Evolutionary conservation across 37 sponge, comb jelly and placozoan species (phyloP), one percentile per base, ranked within the genome.

Genomic region (Diacarnus erythraeanus): DNA sequence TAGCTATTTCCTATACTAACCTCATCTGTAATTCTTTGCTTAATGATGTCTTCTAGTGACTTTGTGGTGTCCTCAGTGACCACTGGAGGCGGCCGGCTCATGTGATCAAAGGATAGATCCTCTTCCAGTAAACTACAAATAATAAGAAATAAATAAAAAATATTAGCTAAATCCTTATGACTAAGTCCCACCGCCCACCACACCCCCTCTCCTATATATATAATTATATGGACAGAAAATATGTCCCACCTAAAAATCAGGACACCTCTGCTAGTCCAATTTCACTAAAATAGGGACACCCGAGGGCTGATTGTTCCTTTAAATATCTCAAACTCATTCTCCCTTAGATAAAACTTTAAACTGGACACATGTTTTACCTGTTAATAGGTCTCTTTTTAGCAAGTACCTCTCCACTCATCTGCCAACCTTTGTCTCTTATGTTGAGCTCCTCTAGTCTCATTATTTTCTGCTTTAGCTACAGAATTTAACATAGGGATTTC

Each of bases 61-160:
- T 57, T 72, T 1, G 97, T 96, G 60, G 84, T 92, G 57, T 99
- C 97, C 68, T 97, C 90, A 27, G 99, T 96, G 64, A 96, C 85
- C 18, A 87, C 87, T 17, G 97, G 99, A n/a, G 91, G 79, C 1
- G 86, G 84, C 3, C 79, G 59, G 35, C 80, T 68, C 63, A 75
- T 85, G 33, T 80, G 79, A 31, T 94, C 92, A 76, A 88, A 87
- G 9, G 82, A 80, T 43, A 96, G n/a, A 43, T 82, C 83, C 64
- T 92, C 91, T 40, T 90, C 94, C 57, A 96, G 43, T 30, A 99
- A 71, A 33, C 93, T 83, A 26, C 9, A 68, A 30, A 22, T 34
- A 51, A 26, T 10, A 8, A 31, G 27, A n/a, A n/a, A n/a, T n/a
- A n/a, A n/a, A n/a, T n/a, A n/a, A n/a, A n/a, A n/a, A n/a, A n/a